phyloP scores from a whole-genome alignment of 2,888 invertebrate species.

The Anodontia alba region DNA sequence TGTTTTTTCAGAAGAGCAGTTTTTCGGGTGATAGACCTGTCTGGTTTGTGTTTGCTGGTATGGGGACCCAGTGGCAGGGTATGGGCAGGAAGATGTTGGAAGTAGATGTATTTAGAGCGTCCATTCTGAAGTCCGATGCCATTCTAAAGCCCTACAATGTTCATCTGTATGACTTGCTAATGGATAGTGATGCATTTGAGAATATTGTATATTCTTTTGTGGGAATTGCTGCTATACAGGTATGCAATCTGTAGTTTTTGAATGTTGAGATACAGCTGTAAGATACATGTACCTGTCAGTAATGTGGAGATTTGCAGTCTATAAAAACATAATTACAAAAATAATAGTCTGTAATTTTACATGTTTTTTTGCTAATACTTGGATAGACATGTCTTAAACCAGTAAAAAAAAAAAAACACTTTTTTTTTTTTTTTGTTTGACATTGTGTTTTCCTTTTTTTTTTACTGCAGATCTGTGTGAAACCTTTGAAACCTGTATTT shows the following conservation, averaged over 20 bases:
- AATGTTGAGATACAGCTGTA: too few relatives aligned
- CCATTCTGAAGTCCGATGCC: constrained; percentile 91
- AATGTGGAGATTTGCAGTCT: too few relatives aligned
- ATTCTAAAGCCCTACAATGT: constrained; percentile 92
- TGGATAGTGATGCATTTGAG: constrained; percentile 92
- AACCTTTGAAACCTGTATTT: too few relatives aligned
- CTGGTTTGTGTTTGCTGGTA: constrained; percentile 98
- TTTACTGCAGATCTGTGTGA: too few relatives aligned
- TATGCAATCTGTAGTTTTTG: too few relatives aligned
- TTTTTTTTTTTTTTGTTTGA: too few relatives aligned
- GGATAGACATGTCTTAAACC: too few relatives aligned
- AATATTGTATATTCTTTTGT: constrained; percentile 96
- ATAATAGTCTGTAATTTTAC: too few relatives aligned
- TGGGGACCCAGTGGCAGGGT: constrained; percentile 99
- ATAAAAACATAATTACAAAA: too few relatives aligned
- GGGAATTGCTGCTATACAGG: constrained; percentile 97
- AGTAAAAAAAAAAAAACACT: too few relatives aligned
- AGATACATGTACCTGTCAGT: background rate
- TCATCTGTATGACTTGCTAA: constrained; percentile 92
- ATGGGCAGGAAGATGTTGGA: constrained; percentile 96
- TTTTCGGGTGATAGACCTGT: constrained; percentile 90
- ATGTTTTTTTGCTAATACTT: too few relatives aligned
- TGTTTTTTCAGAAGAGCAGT: background rate
- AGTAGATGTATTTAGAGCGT: constrained; percentile 92
- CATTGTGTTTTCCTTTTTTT: too few relatives aligned